Evolutionary conservation across 2,113 vertebrate species (phyloP), one percentile per base, ranked within the genome.

Genomic region (Engraulis encrasicolus): DNA sequence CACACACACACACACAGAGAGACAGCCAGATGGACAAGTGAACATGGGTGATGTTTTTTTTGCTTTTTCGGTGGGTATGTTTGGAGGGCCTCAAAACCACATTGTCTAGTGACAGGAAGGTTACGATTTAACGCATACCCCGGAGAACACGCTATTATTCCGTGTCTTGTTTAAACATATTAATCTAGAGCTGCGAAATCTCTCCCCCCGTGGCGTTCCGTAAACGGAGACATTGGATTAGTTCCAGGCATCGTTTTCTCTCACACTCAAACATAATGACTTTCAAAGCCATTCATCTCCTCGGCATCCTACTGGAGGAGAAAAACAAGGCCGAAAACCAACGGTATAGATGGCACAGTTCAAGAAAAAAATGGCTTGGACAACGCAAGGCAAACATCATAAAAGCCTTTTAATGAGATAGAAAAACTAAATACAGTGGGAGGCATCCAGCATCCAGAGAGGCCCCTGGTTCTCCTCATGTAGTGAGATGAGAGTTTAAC

Each of bases 221-320:
- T 90, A 91, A 90, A 91, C 86, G 91, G 85, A 91, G 85, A 90
- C 87, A 89, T 91, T 90, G 87, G 83, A 85, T 89, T 87, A 90
- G 87, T 91, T 83, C 86, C 86, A 89, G 85, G 89, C 91, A n/a
- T 89, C 88, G 90, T 87, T 50, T 87, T 40, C 79, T 89, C 88
- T 82, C 88, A 78, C 37, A 74, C 66, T 74, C 31, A 0, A n/a
- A 61, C 66, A 74, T 74, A 74, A 74, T 34, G 66, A 34, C 66
- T 74, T 31, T 34, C 34, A 31, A 74, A 74, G 66, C 27, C 27
- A 74, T 74, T 74, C 66, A 34, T 74, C 66, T 74, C 66, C 66
- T 74, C 15, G 58, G 88, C 85, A 88, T 87, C 91, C 91, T 86
- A 88, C 31, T 15, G 27, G 17, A 74, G 31, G 15, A 34, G 34